Evolutionary conservation across 2,113 vertebrate species (phyloP), one percentile per base, ranked within the genome.

Genomic region (Myotis lucifugus): DNA sequence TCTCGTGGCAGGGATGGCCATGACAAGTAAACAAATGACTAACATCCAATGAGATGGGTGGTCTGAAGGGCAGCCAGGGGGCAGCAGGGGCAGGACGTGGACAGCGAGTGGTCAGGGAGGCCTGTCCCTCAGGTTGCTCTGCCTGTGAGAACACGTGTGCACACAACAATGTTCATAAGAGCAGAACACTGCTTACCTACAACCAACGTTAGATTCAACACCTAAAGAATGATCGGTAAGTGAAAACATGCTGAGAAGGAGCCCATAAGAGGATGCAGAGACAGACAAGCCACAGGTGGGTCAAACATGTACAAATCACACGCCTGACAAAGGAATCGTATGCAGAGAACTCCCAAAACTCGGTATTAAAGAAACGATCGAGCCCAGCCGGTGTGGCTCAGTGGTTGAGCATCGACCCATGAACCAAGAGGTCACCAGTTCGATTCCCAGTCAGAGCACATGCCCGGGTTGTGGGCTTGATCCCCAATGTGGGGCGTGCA

Each of bases 1-100:
- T 50, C 11, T 11, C 0, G 0, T 4, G 6, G 70, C 3, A 4
- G 8, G 64, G 25, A 6, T 3, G 40, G 27, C 0, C 14, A 11
- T 0, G 40, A 86, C 19, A 52, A 56, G 56, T 13, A 50, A 8
- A 7, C 23, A 4, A 2, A 5, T 19, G 5, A 27, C 27, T 0
- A 1, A 34, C 14, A 40, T 15, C 40, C 34, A 8, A 3, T 0
- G 19, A 0, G 3, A 7, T 4, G 61, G 42, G 61, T 1, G 18
- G 18, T 46, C 52, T 19, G 54, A 17, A 5, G 67, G 34, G 6
- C 32, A 27, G 23, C 9, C 1, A 4, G 42, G n/a, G 19, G 23
- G 21, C 37, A 52, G 66, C 8, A 50, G 72, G 59, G 27, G 6
- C 0, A 8, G 32, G 42, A 17, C 61, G n/a, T 32, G 2, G 7